Evolutionary conservation across 2,797 vertebrate species (phyloP), one percentile per base, ranked within the genome.

Genomic region (Hydrophis major): DNA sequence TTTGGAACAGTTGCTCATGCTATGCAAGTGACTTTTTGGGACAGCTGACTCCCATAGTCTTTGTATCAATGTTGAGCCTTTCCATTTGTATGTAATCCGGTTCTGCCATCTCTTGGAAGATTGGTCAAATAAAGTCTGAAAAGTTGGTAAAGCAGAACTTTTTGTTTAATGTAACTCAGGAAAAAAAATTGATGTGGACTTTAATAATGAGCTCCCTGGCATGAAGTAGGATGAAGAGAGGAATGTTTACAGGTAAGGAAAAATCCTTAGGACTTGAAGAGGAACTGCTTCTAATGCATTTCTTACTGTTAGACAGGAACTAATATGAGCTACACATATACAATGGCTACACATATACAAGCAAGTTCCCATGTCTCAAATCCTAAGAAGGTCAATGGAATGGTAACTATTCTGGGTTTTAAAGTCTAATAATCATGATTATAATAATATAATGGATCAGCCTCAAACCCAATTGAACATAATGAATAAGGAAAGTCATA

Each of bases 1-100:
- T 83, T 57, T 16, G 0, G 89, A 89, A 92, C 94, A 95, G 96
- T 92, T 96, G 95, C 63, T 93, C 93, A 16, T 66, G 42, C 55
- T 53, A 59, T 86, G 93, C 93, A 86, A 0, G 3, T 5, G 4
- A 22, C 86, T 88, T 87, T 90, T 47, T 2, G 0, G 92, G 83
- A 93, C 69, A 92, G 69, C 56, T 0, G 0, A 7, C 57, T 74
- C 87, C 69, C 78, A 78, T 50, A 8, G 8, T 59, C 13, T 42
- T 61, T 42, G 37, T 8, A 27, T 63, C 6, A 32, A 18, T 66
- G 90, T 87, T 90, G 89, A 27, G 32, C 69, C 37, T 89, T 37
- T 10, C 32, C 0, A 0, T 3, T 61, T 42, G 4, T 55, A 56
- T 53, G 28, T 87, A 37, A 47, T 11, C 59, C 20, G 14, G 12